Evolutionary conservation across 2,797 vertebrate genomes (phyloP).

Genomic region (Pelodytes ibericus): DNA sequence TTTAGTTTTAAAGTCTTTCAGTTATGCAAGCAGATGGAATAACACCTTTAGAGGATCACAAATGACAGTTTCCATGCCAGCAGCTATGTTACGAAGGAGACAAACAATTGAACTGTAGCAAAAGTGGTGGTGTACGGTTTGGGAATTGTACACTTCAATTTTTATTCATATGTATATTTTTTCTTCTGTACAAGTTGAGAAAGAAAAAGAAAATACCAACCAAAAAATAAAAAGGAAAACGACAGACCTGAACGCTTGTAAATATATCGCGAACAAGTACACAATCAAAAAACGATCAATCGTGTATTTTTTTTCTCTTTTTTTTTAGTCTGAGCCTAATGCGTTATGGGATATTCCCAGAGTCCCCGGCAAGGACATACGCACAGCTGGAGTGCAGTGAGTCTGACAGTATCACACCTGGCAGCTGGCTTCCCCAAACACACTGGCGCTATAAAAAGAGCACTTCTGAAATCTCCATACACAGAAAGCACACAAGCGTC

Average conservation of each 20-base stretch:
- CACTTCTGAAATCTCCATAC: slow-evolving; percentile 35
- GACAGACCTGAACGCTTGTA: neutral
- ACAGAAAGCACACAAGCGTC: slow-evolving; percentile 18
- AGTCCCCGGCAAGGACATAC: slow-evolving; percentile 41
- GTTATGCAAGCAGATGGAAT: neutral
- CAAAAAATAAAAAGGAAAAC: too few species aligned
- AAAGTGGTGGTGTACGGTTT: neutral
- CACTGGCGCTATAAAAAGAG: slow-evolving; percentile 35
- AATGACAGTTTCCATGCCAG: neutral
- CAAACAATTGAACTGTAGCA: neutral
- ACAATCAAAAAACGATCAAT: slow-evolving; percentile 1
- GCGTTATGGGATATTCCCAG: slow-evolving; percentile 40
- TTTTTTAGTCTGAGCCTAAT: neutral
- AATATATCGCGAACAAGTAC: neutral
- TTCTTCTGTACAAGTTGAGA: neutral
- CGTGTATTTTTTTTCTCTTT: neutral
- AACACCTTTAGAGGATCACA: neutral
- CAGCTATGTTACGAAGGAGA: neutral
- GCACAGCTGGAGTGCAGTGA: slow-evolving; percentile 33
- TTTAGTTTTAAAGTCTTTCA: neutral
- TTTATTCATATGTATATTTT: neutral
- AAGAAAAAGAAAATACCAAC: neutral
- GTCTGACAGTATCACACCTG: slow-evolving; percentile 42
- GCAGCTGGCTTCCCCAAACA: slow-evolving; percentile 37
- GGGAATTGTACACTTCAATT: neutral